These are phyloP conservation scores for Spheniscus humboldti DNA, from an alignment of 2,797 vertebrate genomes.

Conservation along the genomic window DNA sequence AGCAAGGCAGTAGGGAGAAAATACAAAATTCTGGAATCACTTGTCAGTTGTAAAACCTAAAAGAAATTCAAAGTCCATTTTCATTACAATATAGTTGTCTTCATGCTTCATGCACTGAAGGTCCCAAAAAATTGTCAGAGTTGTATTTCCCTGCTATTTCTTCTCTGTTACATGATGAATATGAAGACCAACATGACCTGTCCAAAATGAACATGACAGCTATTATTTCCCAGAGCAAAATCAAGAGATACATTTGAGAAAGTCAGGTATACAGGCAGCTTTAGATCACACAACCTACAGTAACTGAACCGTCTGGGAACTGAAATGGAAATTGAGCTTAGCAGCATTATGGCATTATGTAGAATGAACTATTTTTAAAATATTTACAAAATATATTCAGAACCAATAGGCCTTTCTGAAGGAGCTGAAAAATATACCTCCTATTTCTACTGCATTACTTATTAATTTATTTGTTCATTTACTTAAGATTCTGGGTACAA, in stretches of 20 bases:
- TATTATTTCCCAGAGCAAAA: not conserved
- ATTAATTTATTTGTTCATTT: not conserved
- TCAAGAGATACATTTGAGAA: not conserved
- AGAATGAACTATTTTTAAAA: not conserved
- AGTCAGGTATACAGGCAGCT: not conserved
- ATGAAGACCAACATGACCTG: not conserved
- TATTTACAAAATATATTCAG: not conserved
- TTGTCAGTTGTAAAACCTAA: not conserved
- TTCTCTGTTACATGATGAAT: not conserved
- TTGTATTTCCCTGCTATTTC: not conserved
- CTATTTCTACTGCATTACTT: not conserved
- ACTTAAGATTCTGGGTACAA: not conserved
- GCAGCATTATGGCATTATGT: not conserved
- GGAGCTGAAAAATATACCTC: not conserved
- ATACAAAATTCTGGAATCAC: not conserved
- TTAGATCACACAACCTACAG: not conserved
- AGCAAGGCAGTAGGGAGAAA: not conserved
- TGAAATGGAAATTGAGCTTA: not conserved
- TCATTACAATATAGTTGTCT: not conserved
- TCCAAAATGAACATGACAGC: not conserved
- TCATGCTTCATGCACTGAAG: not conserved
- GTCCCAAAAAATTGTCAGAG: not conserved
- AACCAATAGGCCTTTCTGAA: not conserved
- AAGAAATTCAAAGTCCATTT: not conserved
- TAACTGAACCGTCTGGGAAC: not conserved